Evolutionary conservation across 1,140 invertebrate genomes (phyloP), one percentile per base, ranked within the genome.

Genomic region (Whitmania pigra): DNA sequence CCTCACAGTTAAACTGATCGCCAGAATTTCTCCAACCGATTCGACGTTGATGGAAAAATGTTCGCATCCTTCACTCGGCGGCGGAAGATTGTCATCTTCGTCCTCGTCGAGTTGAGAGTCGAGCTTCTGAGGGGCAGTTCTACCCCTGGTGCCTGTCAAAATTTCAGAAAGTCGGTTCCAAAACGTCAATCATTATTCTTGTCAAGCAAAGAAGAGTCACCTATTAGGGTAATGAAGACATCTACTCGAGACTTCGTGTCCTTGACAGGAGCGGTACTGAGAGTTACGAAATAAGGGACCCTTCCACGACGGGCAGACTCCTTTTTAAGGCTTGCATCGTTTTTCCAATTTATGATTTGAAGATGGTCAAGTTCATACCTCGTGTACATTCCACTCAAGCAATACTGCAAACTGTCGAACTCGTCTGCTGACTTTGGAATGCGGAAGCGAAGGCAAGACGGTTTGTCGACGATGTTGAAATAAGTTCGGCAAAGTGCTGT

Each of bases 381-480:
- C 15, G 72, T 73, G 67, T 73, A 73, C 72, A 73, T 73, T n/a
- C 22, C 54, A 22, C 22, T 71, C 29, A 29, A 57, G 67, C 69
- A 40, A 40, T 70, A 53, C 20, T 69, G 72, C 49, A 71, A 57
- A 53, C 72, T 73, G 40, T 54, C 27, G 67, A 70, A 73, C 43
- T 70, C 67, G 43, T 73, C n/a, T n/a, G 67, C 57, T 18, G 72
- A 73, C 2, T 66, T 69, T 15, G 72, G 67, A 17, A 27, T 25
- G 13, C 31, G 69, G 72, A 73, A 73, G n/a, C 53, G 71, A 20
- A 73, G 67, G 36, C 72, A 73, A 13, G 67, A 43, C 2, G 72
- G 72, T 49, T 73, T 73, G 55, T 73, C 72, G 7, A 70, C 68
- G 68, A 73, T 73, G 68, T 73, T 73, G 72, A 69, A 73, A 67